phyloP scores from a whole-genome alignment of 2,888 invertebrate species.

The Auanema freiburgensis region DNA sequence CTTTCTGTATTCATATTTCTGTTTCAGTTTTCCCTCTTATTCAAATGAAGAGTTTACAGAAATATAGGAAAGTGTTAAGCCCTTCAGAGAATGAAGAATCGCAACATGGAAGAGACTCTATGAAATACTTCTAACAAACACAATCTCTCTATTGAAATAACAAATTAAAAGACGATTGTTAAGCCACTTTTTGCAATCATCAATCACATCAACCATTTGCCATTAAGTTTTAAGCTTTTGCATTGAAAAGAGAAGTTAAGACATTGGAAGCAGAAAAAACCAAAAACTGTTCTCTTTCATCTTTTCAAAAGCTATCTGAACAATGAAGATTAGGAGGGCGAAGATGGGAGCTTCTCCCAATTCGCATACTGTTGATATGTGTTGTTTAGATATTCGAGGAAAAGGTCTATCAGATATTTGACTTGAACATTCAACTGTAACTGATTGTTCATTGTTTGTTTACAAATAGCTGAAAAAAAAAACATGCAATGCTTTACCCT shows the following conservation, averaged over 20 bases:
- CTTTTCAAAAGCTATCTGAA: neutral
- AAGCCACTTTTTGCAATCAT: too few relatives aligned
- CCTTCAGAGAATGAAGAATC: too few relatives aligned
- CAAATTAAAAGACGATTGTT: too few relatives aligned
- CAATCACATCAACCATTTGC: neutral
- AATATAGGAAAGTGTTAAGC: too few relatives aligned
- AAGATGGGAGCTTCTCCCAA: neutral
- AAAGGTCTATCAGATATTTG: neutral
- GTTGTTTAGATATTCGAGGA: neutral
- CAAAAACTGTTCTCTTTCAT: neutral
- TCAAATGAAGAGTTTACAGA: too few relatives aligned
- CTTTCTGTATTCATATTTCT: too few relatives aligned
- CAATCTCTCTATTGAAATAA: too few relatives aligned
- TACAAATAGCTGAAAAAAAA: slow-evolving; percentile 4
- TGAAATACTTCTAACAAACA: too few relatives aligned
- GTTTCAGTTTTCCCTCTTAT: too few relatives aligned
- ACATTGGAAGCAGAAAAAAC: neutral
- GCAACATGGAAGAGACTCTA: too few relatives aligned
- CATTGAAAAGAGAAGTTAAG: neutral
- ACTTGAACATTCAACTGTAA: too few relatives aligned
- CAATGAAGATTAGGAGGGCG: neutral
- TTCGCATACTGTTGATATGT: neutral
- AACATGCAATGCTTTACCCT: neutral
- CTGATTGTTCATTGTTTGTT: neutral
- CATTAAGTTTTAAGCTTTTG: neutral